Conservation (phyloP, 2,888 invertebrate species). For the Leptinotarsa peninsularis region DNA sequence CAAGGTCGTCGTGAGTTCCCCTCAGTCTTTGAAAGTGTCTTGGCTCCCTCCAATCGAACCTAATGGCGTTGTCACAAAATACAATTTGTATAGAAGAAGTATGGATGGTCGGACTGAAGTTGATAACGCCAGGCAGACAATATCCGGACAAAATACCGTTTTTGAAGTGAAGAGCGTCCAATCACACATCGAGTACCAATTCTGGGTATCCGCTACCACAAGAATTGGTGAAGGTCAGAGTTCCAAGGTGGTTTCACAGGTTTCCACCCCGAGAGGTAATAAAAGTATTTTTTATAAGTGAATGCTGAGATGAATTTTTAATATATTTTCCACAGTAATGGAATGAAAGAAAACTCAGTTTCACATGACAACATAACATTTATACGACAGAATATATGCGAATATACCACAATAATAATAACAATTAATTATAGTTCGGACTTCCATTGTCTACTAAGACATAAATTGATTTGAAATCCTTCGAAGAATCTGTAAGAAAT, state of each 20-base stretch:
- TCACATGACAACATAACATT: no score
- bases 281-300: no score
- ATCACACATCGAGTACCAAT: slow-evolving; percentile 80
- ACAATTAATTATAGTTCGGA: no score
- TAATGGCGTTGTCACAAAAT: slow-evolving; percentile 83
- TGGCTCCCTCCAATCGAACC: slow-evolving; percentile 82
- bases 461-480: no score
- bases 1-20: slow-evolving; percentile 81
- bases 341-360: no score
- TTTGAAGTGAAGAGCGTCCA: slow-evolving; percentile 78
- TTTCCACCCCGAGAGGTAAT: slow-evolving; percentile 72
- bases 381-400: no score
- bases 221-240: slow-evolving; percentile 83
- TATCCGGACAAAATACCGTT: slow-evolving; percentile 74
- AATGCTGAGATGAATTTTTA: no score
- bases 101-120: slow-evolving; percentile 77
- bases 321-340: no score
- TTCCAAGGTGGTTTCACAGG: slow-evolving; percentile 76
- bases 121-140: slow-evolving; percentile 75
- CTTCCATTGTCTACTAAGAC: no score
- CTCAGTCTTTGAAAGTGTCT: slow-evolving; percentile 80
- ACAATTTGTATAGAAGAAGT: slow-evolving; percentile 77
- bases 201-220: slow-evolving; percentile 83
- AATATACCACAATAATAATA: no score
- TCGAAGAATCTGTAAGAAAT: no score